Evolutionary conservation across 2,113 vertebrate genomes (phyloP).

Genomic region (Eptatretus burgeri): DNA sequence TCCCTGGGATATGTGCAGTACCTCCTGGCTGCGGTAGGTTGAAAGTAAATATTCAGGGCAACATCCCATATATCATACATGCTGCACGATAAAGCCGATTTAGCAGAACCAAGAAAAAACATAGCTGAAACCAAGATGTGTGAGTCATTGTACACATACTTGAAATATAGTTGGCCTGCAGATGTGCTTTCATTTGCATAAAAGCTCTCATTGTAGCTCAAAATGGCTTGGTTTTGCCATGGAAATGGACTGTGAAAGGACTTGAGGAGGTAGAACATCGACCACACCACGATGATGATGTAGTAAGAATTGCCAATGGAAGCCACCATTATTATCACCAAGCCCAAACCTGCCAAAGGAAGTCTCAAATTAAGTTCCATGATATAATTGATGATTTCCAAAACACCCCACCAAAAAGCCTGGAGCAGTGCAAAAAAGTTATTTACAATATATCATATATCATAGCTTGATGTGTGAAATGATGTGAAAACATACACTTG

Average conservation of each 20-base stretch:
- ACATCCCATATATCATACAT: too few species aligned
- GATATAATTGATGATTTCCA: too few species aligned
- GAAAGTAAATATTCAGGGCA: neutral
- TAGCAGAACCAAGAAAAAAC: conserved; percentile 17
- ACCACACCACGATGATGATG: conserved; percentile 25
- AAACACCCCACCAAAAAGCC: too few species aligned
- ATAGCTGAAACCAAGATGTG: conserved; percentile 12
- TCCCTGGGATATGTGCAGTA: conserved; percentile 19
- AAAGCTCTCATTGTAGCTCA: neutral
- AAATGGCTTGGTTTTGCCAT: conserved; percentile 12
- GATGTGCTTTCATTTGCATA: conserved; percentile 7
- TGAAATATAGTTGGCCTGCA: too few species aligned
- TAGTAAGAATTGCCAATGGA: conserved; percentile 16
- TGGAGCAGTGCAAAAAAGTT: too few species aligned
- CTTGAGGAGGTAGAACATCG: conserved; percentile 23
- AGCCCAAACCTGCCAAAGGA: too few species aligned
- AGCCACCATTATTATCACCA: too few species aligned
- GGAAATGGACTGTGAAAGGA: conserved; percentile 18
- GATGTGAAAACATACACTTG: too few species aligned
- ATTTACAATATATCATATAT: too few species aligned
- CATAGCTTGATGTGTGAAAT: too few species aligned
- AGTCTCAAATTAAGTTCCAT: too few species aligned
- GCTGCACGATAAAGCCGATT: conserved; percentile 14
- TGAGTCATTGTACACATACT: conserved; percentile 21
- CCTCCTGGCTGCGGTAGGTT: conserved; percentile 15